Percentiles rank a stretch among this genome's conserved stretches.
Conservation (phyloP, 2,888 invertebrate genomes). For the Drosophila nr. medialis region DNA sequence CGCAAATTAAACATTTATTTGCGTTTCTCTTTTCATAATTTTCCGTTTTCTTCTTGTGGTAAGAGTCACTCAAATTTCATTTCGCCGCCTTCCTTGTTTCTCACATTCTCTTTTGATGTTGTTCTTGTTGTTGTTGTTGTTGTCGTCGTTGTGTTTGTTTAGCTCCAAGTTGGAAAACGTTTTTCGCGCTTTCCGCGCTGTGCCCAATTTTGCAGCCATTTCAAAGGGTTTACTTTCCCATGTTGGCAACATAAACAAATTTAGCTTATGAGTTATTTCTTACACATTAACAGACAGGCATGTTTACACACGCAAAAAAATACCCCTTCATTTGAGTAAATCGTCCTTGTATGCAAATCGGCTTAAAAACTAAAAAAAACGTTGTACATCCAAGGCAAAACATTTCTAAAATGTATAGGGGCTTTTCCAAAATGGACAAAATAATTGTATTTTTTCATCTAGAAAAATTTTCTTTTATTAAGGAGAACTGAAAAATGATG, state of each 20-base stretch:
- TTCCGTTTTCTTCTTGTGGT: slow-evolving; percentile 18
- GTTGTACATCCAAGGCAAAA: background rate
- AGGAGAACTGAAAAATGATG: background rate
- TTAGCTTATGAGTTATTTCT: slow-evolving; percentile 12
- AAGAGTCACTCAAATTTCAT: slow-evolving; percentile 46
- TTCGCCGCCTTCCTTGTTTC: slow-evolving; percentile 21
- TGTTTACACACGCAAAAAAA: background rate
- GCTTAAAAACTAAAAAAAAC: background rate
- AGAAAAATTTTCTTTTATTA: background rate
- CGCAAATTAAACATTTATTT: slow-evolving; percentile 52
- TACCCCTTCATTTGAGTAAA: background rate
- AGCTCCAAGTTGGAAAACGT: slow-evolving; percentile 41
- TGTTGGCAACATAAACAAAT: slow-evolving; percentile 38
- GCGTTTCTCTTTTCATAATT: slow-evolving; percentile 9
- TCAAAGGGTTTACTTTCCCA: slow-evolving; percentile 46
- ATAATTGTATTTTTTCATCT: background rate
- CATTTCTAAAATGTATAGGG: background rate
- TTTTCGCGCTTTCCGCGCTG: slow-evolving; percentile 14
- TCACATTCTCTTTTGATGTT: slow-evolving; percentile 1
- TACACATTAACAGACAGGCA: background rate
- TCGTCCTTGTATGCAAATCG: background rate
- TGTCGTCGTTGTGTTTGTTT: slow-evolving; percentile 40
- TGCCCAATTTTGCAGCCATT: slow-evolving; percentile 28
- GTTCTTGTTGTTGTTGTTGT: slow-evolving; percentile 11
- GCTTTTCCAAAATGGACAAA: background rate